Evolutionary conservation across 2,888 invertebrate genomes (phyloP), one percentile per base, ranked within the genome.

Genomic region (Allacma fusca): DNA sequence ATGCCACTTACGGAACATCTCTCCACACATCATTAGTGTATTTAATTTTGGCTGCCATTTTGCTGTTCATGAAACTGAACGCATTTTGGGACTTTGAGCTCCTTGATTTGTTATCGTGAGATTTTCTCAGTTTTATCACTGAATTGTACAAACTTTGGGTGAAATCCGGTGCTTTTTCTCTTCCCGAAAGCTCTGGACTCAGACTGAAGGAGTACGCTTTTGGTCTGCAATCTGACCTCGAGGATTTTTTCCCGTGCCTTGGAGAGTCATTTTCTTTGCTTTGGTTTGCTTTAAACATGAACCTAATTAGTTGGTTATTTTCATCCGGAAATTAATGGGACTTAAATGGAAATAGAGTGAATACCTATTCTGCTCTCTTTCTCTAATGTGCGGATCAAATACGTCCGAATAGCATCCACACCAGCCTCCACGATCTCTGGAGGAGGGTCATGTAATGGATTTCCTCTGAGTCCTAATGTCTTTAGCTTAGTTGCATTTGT

Each of bases 21-120:
- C 80, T 75, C 81, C 81, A 81, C 26, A 81, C 34, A n/a, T 76
- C 78, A 76, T 79, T 78, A 4, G 80, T 81, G 59, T 81, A 81
- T 16, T 78, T 79, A 5, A 81, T 19, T 13, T 79, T 40, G 23
- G 79, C 76, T 28, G 77, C 77, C 21, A 74, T 59, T 64, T 69
- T 75, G 28, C 76, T 70, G 7, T 62, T 28, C 70, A 77, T 28
- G 19, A 65, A 21, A 16, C 34, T 29, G 21, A 74, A 74, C 5
- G 64, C 40, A 62, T 62, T 62, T 12, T 23, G 62, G n/a, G n/a
- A 24, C 44, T 70, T 40, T 4, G 43, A 12, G 12, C 19, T 24
- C 1, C 1, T 26, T 12, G 29, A n/a, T 2, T 16, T 12, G 12
- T 34, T 9, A 23, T 34, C 21, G 23, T 70, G 34, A 9, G 43